Conservation (phyloP, 2,113 vertebrate species). For the Regulus satrapa region DNA sequence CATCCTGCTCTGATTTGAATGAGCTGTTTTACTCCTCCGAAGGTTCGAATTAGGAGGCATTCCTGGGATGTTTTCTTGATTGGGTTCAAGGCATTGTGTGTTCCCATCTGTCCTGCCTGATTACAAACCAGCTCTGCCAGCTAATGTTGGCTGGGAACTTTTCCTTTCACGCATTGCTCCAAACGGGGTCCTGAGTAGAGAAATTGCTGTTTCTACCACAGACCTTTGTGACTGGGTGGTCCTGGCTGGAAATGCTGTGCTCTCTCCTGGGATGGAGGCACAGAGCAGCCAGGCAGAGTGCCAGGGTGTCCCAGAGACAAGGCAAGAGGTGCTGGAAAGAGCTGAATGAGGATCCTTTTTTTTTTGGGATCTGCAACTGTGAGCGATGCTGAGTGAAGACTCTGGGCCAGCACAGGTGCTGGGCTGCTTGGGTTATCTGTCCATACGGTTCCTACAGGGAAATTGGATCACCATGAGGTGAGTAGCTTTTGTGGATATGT, state of each 20-base stretch:
- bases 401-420: background rate
- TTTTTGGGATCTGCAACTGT: background rate
- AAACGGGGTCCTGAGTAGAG: background rate
- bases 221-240: background rate
- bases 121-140: constrained; percentile 44
- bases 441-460: background rate
- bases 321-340: background rate
- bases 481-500: background rate
- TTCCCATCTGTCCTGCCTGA: constrained; percentile 51
- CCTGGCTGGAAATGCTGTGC: background rate
- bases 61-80: constrained; percentile 59
- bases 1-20: constrained; percentile 39
- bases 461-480: background rate
- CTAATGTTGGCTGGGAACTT: constrained; percentile 37
- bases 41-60: constrained; percentile 42
- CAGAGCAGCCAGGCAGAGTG: background rate
- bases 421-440: background rate
- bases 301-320: background rate
- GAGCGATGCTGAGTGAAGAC: background rate
- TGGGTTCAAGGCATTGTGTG: constrained; percentile 55
- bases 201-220: background rate
- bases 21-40: constrained; percentile 44
- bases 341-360: background rate
- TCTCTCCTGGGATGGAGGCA: background rate
- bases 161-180: background rate